Base-by-base conservation (phyloP, 2,888 invertebrate species). In the Muschampia plurimacula region DNA sequence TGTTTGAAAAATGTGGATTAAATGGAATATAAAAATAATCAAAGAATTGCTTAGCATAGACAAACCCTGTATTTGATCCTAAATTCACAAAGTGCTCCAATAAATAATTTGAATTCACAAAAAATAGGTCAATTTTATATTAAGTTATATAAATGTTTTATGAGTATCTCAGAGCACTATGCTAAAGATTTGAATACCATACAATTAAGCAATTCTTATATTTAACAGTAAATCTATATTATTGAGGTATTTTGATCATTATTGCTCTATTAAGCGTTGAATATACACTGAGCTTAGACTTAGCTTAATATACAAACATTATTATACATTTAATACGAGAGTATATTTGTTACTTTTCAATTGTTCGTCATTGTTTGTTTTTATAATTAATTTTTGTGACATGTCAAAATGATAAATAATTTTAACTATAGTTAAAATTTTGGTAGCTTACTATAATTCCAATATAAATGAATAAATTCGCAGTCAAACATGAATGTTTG, bases 31-130 rank as follows among this genome's bases (percentile, higher is more conserved):
- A 70, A 71, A 71, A 59, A 59, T 46, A 78, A 72, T 75, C 67
- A 67, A 69, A 72, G 75, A 76, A 78, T 77, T 77, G 76, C 78
- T 79, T 80, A 79, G 66, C 72, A 76, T 74, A 78, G 73, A 75
- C 65, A 72, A 73, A 82, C 82, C 82, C 82, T 82, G 82, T 81
- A 79, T 82, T 77, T 74, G 81, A 82, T 82, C 82, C 82, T 82
- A 79, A 65, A 59, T 74, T 55, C 9, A 69, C 64, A 71, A 57
- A 67, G 67, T 69, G 66, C 73, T 69, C 67, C 32, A 59, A 32
- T 59, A 13, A 13, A 59, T 32, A 32, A 59, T 59, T 32, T 59
- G n/a, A 55, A 22, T 22, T 55, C 55, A 55, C 15, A 55, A 55
- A 55, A 22, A 22, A 22, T 22, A 52, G 46, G 13, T 4, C 1